Evolutionary conservation across 2,888 invertebrate species (phyloP), one percentile per base, ranked within the genome.

Genomic region (Calliphora vomitoria): DNA sequence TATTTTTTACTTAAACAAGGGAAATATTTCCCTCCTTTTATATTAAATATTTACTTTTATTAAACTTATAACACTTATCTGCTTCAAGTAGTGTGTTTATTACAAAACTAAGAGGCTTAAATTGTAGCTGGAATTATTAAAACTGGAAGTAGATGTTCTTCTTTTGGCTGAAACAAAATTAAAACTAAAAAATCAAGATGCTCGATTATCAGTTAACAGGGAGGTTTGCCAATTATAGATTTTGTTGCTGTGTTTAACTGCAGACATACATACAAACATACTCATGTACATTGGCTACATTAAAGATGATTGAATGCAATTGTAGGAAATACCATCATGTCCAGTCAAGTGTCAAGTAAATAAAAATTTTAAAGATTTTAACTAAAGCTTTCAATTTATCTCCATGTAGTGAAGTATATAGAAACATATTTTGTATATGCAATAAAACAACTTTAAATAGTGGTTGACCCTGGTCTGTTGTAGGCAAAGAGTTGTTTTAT

Each of bases 381-480:
- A 15, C 18, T 31, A 55, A 78, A 55, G 47, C 35, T 35, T 35
- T 35, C 6, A 35, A 35, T 35, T 35, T 69, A 35, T 20, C 20
- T 20, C 2, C 0, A 20, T 18, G 20, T 20, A 10, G 18, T 18
- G 0, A 18, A 18, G 50, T 44, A 47, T 0, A 41, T 41, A 41
- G 8, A 41, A 10, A 41, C 41, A 41, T 25, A 20, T 55, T 4
- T 20, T 55, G 20, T 55, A 20, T 55, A 64, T 6, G 38, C 55
- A 35, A 41, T 31, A 15, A 35, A 35, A 20, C 20, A 25, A 60
- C 47, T 80, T 20, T 58, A 69, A n/a, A n/a, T 25, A 88, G 80
- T 66, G 44, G 88, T 79, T 88, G 88, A 76, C 88, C 86, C 53
- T 86, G 88, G 55, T 75, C 11, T 69, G 20, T 69, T 64, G 50